phyloP scores from a whole-genome alignment of 37 sponge, comb jelly and placozoan genomes.

The Mnemiopsis leidyi region DNA sequence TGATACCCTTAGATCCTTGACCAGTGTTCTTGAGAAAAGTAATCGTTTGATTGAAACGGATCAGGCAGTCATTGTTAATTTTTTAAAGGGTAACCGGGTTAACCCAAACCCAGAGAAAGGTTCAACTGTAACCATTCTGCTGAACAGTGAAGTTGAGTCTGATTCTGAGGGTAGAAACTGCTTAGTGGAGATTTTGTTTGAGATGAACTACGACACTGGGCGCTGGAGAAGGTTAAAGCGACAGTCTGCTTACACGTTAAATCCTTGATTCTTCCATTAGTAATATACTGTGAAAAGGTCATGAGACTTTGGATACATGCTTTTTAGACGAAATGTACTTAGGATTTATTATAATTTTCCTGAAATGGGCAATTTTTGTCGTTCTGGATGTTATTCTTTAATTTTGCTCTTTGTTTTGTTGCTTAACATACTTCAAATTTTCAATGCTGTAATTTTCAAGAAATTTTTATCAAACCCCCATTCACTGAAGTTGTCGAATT shows the following conservation, averaged over 20 bases:
- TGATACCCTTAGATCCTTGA: conserved; percentile 14
- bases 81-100: conserved; percentile 38
- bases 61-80: conserved; percentile 53
- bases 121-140: background rate
- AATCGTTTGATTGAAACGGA: conserved; percentile 30
- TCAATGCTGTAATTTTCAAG: too few species aligned
- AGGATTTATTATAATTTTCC: too few species aligned
- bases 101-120: conserved; percentile 53
- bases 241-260: conserved; percentile 43
- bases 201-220: conserved; percentile 62
- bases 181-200: conserved; percentile 50
- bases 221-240: conserved; percentile 55
- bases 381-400: too few species aligned
- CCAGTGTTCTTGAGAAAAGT: conserved; percentile 46
- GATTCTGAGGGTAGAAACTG: conserved; percentile 36
- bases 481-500: too few species aligned
- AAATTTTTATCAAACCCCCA: too few species aligned
- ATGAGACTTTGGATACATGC: too few species aligned
- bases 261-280: too few species aligned
- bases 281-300: too few species aligned
- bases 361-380: too few species aligned
- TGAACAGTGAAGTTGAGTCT: conserved; percentile 47
- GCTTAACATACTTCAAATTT: too few species aligned
- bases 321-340: too few species aligned
- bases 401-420: too few species aligned